A percentile compares a stretch with the other conserved stretches of the same genome.
Conservation (phyloP, 2,888 invertebrate species). For the Drosophila nigricruria region DNA sequence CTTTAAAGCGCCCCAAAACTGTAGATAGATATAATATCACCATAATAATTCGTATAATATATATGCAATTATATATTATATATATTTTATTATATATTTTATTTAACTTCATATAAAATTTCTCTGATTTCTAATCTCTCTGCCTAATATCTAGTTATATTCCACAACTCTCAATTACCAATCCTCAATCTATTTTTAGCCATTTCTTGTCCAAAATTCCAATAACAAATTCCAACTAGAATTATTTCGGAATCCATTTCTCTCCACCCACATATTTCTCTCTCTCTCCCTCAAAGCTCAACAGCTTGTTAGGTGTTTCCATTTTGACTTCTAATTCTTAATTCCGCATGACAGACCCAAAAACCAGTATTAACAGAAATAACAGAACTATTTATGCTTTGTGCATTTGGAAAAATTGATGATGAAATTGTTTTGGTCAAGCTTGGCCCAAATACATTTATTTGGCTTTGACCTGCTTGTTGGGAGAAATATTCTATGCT, state of each 20-base stretch:
- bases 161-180: not conserved
- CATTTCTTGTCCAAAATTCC: not conserved
- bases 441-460: not conserved
- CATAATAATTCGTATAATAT: too few relatives aligned
- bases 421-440: constrained; percentile 2
- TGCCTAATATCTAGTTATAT: not conserved
- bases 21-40: too few relatives aligned
- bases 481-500: not conserved
- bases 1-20: too few relatives aligned
- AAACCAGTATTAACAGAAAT: not conserved
- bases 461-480: not conserved
- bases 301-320: not conserved
- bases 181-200: not conserved
- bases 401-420: not conserved
- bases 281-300: not conserved
- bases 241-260: not conserved
- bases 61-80: too few relatives aligned
- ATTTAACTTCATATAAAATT: too few relatives aligned
- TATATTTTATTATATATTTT: too few relatives aligned
- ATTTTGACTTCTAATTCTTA: not conserved
- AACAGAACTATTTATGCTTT: not conserved
- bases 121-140: not conserved
- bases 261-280: not conserved
- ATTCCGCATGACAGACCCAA: not conserved
- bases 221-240: not conserved